A percentile compares a stretch with the other conserved stretches of the same genome.
phyloP scores from a whole-genome alignment of 2,113 vertebrate species.

The Sarotherodon lohbergeri region DNA sequence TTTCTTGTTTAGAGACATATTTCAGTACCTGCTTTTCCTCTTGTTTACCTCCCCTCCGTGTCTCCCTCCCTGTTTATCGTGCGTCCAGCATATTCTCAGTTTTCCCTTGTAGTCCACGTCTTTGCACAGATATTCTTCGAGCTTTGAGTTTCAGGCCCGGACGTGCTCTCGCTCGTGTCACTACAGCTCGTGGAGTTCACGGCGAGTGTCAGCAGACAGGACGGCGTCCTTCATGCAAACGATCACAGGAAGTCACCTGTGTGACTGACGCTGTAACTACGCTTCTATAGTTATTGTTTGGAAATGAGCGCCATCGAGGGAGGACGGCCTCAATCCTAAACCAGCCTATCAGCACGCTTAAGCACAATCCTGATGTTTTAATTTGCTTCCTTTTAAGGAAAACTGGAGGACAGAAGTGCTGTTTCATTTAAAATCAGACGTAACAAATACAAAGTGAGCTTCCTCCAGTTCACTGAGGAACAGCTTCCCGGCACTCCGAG shows the following conservation, averaged over 20 bases:
- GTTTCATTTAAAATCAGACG: neutral
- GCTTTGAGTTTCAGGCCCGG: neutral
- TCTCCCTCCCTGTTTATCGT: neutral
- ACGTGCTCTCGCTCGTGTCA: neutral
- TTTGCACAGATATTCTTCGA: neutral
- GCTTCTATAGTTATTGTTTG: neutral
- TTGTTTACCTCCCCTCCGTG: neutral
- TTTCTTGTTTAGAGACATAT: neutral
- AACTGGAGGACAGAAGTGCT: fast-evolving
- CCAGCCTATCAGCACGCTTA: neutral
- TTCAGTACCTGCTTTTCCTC: neutral
- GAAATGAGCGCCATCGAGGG: neutral
- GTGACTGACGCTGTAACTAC: neutral
- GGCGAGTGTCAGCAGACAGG: neutral
- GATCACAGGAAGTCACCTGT: neutral
- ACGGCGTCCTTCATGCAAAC: fast-evolving
- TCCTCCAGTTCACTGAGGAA: neutral
- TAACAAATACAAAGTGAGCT: neutral
- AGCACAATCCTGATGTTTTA: neutral
- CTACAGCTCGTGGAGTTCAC: too few relatives aligned
- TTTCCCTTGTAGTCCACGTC: neutral
- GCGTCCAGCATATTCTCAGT: neutral
- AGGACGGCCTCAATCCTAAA: neutral
- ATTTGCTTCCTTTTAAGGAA: neutral
- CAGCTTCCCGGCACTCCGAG: neutral